Evolutionary conservation across 1,140 invertebrate genomes (phyloP).

Genomic region (Lepidurus couesii): DNA sequence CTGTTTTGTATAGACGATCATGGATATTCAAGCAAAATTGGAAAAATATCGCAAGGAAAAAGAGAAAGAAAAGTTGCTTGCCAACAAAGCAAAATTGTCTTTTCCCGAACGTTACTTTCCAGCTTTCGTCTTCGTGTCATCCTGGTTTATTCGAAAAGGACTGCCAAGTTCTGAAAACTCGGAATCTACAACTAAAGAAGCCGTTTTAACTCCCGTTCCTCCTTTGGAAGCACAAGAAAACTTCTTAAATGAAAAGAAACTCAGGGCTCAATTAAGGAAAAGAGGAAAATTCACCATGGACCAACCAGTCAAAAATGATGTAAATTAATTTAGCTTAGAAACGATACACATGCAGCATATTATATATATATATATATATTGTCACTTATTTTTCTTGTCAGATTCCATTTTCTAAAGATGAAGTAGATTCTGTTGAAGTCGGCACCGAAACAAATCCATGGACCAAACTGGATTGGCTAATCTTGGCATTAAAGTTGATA

Average conservation of each 20-base stretch:
- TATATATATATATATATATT: no score
- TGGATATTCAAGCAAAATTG: background rate
- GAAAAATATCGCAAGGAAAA: constrained; percentile 4
- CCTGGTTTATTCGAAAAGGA: background rate
- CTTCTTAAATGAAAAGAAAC: background rate
- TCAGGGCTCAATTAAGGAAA: background rate
- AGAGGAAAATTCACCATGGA: background rate
- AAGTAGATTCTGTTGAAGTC: background rate
- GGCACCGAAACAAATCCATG: background rate
- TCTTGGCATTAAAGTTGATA: constrained; percentile 37
- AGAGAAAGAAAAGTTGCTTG: background rate
- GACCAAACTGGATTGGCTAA: constrained; percentile 5
- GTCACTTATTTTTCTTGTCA: background rate
- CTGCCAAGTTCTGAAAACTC: background rate
- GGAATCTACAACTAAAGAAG: background rate
- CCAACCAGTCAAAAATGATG: background rate
- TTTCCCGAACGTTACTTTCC: background rate
- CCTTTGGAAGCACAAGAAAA: constrained; percentile 6
- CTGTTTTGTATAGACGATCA: background rate
- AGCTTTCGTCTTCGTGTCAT: background rate
- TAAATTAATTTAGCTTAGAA: background rate
- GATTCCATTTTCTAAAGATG: background rate
- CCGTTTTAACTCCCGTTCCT: background rate
- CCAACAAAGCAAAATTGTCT: background rate
- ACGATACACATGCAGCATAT: no score